A percentile compares a stretch with the other conserved stretches of the same genome.
These are phyloP conservation scores for Pangasianodon gigas DNA, from an alignment of 2,113 vertebrate genomes.

Conservation along the genomic window DNA sequence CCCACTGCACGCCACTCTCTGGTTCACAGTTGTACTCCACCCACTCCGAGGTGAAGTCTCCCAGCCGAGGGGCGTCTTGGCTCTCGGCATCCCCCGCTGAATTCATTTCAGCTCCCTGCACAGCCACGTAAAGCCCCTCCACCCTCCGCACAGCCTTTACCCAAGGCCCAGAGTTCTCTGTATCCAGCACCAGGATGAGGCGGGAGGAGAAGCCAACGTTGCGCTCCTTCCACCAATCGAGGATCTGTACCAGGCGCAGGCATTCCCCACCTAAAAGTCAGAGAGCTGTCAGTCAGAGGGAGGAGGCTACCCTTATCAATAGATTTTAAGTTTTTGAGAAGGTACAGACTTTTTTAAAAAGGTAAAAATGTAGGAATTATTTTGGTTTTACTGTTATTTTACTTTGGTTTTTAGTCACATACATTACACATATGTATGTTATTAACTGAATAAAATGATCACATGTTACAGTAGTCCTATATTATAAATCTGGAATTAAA, in stretches of 20 bases:
- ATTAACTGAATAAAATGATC: not conserved
- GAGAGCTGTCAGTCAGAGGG: not conserved
- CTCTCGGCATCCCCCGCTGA: slow-evolving; percentile 70
- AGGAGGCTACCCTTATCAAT: not conserved
- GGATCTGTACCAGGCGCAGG: slow-evolving; percentile 81
- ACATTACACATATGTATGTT: not conserved
- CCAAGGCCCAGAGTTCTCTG: slow-evolving; percentile 89
- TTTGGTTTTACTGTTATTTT: not conserved
- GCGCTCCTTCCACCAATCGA: slow-evolving; percentile 95
- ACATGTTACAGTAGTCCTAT: not conserved
- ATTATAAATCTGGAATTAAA: not conserved
- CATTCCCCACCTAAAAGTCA: slow-evolving; percentile 84
- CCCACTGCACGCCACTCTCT: slow-evolving; percentile 81
- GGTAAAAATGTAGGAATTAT: not conserved
- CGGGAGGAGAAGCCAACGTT: slow-evolving; percentile 86
- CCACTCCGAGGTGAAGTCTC: slow-evolving; percentile 94
- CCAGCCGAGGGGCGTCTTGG: slow-evolving; percentile 77
- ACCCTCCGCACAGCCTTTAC: slow-evolving; percentile 86
- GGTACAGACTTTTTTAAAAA: no score
- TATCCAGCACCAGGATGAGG: slow-evolving; percentile 91
- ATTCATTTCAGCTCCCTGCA: slow-evolving; percentile 87
- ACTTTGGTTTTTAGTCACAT: not conserved
- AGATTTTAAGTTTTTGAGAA: not conserved
- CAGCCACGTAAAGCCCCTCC: slow-evolving; percentile 83
- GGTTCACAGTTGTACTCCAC: slow-evolving; percentile 96